phyloP scores from a whole-genome alignment of 2,797 vertebrate genomes.

The Emydoidea blandingii region DNA sequence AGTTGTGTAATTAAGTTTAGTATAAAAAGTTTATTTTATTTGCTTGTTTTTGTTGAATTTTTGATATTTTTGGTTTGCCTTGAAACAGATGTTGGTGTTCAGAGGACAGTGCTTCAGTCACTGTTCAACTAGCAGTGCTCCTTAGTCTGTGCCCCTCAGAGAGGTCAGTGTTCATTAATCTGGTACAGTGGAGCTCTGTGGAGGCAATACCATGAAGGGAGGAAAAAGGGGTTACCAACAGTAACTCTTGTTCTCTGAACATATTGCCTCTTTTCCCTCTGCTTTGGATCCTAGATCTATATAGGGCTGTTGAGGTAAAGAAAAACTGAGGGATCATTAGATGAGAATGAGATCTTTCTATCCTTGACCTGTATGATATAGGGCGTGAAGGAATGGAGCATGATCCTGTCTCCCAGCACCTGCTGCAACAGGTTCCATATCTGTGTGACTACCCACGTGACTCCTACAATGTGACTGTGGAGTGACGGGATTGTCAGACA shows the following conservation, averaged over 20 bases:
- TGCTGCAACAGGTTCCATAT: background rate
- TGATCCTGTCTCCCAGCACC: background rate
- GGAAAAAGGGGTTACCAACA: background rate
- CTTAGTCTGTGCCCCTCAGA: background rate
- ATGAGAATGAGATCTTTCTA: background rate
- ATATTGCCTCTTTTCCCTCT: background rate
- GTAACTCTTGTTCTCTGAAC: background rate
- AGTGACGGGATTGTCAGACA: slow-evolving; percentile 3
- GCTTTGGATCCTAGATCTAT: background rate
- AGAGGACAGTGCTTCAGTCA: background rate
- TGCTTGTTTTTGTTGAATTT: background rate
- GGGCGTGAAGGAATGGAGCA: background rate
- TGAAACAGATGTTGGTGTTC: background rate
- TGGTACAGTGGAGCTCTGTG: background rate
- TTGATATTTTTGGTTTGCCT: slow-evolving; percentile 9
- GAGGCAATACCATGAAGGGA: background rate
- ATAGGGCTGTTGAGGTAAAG: background rate
- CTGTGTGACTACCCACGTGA: background rate
- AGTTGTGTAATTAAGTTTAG: background rate
- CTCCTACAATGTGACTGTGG: background rate
- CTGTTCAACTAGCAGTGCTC: slow-evolving; percentile 10
- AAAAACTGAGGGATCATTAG: background rate
- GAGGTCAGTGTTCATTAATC: background rate
- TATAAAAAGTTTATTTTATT: background rate
- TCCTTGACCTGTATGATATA: background rate